Conservation (phyloP, 2,113 vertebrate genomes). For the Cygnus buccinator region DNA sequence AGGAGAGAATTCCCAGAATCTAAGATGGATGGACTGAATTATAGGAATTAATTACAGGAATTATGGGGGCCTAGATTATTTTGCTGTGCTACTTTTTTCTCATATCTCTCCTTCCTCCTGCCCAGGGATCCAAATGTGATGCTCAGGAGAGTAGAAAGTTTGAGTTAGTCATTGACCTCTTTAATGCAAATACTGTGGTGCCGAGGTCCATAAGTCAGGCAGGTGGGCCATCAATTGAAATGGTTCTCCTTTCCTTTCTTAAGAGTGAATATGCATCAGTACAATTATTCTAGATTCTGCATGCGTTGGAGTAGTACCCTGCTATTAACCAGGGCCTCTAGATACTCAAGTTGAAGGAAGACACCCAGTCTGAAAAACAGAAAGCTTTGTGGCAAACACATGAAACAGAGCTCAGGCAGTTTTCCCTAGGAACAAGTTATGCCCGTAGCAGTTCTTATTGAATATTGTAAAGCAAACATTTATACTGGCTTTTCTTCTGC, state of each 20-base stretch:
- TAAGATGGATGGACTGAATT: background rate
- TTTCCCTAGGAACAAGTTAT: slow-evolving; percentile 25
- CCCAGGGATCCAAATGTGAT: background rate
- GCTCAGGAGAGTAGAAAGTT: background rate
- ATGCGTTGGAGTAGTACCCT: background rate
- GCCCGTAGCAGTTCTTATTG: slow-evolving; percentile 1
- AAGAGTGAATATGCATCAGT: background rate
- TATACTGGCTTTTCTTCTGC: slow-evolving; percentile 51
- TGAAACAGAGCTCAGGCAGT: background rate
- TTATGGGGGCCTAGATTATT: background rate
- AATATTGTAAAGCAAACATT: slow-evolving; percentile 55
- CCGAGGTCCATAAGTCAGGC: background rate
- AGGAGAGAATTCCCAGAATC: background rate
- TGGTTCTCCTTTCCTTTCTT: background rate
- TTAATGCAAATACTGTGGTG: background rate
- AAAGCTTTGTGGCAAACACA: background rate
- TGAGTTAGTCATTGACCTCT: background rate
- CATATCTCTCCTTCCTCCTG: background rate
- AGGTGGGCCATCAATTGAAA: background rate
- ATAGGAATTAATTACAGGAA: background rate
- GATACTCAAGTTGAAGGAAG: background rate
- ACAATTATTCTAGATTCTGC: background rate
- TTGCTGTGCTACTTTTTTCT: background rate
- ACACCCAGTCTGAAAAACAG: background rate
- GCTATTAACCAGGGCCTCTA: background rate